These are phyloP conservation scores for Noctilio leporinus DNA, from an alignment of 2,113 vertebrate species.

Conservation along the genomic window DNA sequence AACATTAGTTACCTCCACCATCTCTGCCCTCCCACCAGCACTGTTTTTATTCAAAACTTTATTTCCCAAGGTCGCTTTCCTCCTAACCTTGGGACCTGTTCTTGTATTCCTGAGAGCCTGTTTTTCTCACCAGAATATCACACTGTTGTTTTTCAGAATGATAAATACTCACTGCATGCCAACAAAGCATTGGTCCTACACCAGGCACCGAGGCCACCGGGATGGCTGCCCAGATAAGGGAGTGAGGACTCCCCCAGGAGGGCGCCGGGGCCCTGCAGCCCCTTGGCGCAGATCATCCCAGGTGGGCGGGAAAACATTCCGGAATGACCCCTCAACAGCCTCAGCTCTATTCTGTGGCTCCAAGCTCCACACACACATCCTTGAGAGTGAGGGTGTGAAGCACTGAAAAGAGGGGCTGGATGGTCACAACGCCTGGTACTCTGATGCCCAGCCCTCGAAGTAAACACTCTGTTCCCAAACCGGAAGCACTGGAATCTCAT, in stretches of 20 bases:
- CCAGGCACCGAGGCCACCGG: neutral
- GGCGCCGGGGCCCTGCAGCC: neutral
- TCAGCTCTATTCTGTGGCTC: neutral
- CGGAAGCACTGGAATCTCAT: neutral
- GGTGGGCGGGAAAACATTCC: neutral
- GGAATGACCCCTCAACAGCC: neutral
- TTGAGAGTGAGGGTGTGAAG: neutral
- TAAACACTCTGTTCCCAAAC: neutral
- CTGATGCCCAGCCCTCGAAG: neutral
- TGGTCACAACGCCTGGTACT: neutral
- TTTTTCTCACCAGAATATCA: constrained; percentile 47
- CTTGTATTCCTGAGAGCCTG: constrained; percentile 12
- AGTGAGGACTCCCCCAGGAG: neutral
- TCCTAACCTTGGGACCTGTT: constrained; percentile 18
- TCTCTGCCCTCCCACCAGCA: neutral
- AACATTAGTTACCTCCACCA: neutral
- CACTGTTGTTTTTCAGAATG: constrained; percentile 44
- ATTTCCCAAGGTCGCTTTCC: constrained; percentile 9
- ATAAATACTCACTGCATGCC: constrained; percentile 23
- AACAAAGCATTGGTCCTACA: neutral
- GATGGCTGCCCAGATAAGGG: neutral
- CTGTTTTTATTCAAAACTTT: constrained; percentile 3
- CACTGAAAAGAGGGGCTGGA: neutral
- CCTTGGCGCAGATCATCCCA: neutral
- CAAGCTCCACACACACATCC: neutral